Base-by-base conservation (phyloP, 1,140 invertebrate species). In the Drepana arcuata region DNA sequence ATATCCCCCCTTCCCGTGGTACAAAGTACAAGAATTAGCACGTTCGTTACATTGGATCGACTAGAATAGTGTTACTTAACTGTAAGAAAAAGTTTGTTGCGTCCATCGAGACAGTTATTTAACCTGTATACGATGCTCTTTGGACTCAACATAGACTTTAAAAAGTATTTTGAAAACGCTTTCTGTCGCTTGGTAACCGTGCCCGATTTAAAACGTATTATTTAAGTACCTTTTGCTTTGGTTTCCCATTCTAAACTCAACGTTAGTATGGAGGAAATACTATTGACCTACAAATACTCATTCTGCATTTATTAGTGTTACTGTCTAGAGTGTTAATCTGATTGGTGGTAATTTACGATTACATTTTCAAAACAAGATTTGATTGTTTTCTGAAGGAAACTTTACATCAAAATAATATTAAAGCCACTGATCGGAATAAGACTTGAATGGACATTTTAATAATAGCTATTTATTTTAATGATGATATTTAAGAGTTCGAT, bases 1-100 rank as follows among this genome's bases (percentile, higher is more conserved):
- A 30, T 78, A 80, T 39, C 86, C 87, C 21, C 83, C 83, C 2
- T 91, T 92, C 61, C 91, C 91, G 21, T 92, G 91, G 90, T 81
- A 90, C 57, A 89, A 89, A 83, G 89, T 90, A 2, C 84, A 85
- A 59, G 85, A 91, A 66, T 57, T 91, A 40, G 84, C 88, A 47
- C 54, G 85, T 60, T 83, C 84, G 24, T 86, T 87, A 59, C 66
- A 85, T 49, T 90, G 88, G 88, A 86, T 71, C 37, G 48, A 74
- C 52, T 79, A 71, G 63, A 57, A 48, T 42, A 54, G 48, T 48
- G 34, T 26, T 57, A 56, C 63, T 43, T 48, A 44, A 60, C 28
- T 41, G 34, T 37, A 24, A 24, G 34, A 9, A 67, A 73, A 64
- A 74, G 68, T 80, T 67, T 73, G 77, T 81, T 81, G 77, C 59